Conservation (phyloP, 2,113 vertebrate species). For the Emydura subglobosa region DNA sequence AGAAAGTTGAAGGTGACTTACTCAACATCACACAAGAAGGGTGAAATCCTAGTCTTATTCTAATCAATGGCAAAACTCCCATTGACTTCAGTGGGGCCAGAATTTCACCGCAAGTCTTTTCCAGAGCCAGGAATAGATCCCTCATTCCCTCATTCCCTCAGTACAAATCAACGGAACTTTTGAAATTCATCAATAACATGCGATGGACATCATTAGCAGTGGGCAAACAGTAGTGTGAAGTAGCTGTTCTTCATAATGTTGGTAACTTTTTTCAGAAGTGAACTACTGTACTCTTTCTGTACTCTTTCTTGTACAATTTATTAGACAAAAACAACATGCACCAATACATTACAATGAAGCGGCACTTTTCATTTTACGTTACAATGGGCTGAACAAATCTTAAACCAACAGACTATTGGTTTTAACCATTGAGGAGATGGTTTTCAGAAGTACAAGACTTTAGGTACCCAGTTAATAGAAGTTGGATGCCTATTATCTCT, state of each 20-base stretch:
- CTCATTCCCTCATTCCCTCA: background rate
- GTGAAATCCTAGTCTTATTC: background rate
- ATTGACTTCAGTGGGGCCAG: background rate
- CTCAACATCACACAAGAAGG: background rate
- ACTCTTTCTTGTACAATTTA: background rate
- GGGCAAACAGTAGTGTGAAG: background rate
- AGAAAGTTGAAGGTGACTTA: conserved; percentile 13
- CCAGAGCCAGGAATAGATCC: background rate
- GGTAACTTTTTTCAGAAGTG: background rate
- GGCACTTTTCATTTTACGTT: background rate
- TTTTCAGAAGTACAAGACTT: background rate
- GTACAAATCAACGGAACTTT: background rate
- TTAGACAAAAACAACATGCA: background rate
- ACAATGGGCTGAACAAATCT: background rate
- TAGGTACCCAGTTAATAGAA: background rate
- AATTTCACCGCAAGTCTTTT: background rate
- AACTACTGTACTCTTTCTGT: background rate
- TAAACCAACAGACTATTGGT: background rate
- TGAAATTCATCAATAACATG: background rate
- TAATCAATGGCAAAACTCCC: background rate
- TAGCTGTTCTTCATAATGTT: background rate
- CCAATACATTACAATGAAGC: background rate
- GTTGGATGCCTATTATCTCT: conserved; percentile 24
- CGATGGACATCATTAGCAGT: conserved; percentile 13
- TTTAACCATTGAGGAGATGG: background rate